phyloP scores from a whole-genome alignment of 92 coral and sea anemone genomes.

The Actinostola sp. region DNA sequence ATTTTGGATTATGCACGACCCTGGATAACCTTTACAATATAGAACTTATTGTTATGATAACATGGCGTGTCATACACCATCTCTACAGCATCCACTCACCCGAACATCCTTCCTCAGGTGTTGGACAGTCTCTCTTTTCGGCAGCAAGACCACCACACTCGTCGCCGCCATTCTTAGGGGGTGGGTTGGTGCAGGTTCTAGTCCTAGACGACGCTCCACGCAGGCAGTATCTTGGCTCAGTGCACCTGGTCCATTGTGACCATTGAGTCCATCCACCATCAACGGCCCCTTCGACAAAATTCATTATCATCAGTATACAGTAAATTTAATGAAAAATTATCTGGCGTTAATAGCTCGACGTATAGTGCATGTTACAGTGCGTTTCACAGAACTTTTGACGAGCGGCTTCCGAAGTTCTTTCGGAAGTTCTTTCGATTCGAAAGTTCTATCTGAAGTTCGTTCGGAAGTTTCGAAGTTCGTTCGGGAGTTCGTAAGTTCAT shows the following conservation, averaged over 20 bases:
- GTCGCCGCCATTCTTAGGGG: conserved; percentile 63
- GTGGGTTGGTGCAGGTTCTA: conserved; percentile 81
- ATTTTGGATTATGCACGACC: conserved; percentile 91
- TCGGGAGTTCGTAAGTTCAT: no score
- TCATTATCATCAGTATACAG: no score
- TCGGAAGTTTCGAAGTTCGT: no score
- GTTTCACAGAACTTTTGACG: no score
- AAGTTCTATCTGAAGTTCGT: no score
- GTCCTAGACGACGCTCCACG: conserved; percentile 66
- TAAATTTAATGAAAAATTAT: no score
- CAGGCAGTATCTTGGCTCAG: conserved; percentile 76
- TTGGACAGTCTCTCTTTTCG: conserved; percentile 76
- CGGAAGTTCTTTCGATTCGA: no score
- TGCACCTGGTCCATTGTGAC: conserved; percentile 73
- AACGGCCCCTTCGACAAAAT: conserved; percentile 82
- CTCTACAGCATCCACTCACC: conserved; percentile 69
- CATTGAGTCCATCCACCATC: conserved; percentile 91
- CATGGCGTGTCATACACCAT: no score
- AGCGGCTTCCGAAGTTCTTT: no score
- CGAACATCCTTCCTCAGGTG: conserved; percentile 76
- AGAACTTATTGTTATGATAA: no score
- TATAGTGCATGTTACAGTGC: no score
- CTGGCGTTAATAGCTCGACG: no score
- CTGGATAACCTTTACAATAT: conserved; percentile 74
- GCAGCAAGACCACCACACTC: conserved; percentile 81